Evolutionary conservation across 2,888 invertebrate genomes (phyloP), one percentile per base, ranked within the genome.

Genomic region (Imbricaverruca yamaguchii): DNA sequence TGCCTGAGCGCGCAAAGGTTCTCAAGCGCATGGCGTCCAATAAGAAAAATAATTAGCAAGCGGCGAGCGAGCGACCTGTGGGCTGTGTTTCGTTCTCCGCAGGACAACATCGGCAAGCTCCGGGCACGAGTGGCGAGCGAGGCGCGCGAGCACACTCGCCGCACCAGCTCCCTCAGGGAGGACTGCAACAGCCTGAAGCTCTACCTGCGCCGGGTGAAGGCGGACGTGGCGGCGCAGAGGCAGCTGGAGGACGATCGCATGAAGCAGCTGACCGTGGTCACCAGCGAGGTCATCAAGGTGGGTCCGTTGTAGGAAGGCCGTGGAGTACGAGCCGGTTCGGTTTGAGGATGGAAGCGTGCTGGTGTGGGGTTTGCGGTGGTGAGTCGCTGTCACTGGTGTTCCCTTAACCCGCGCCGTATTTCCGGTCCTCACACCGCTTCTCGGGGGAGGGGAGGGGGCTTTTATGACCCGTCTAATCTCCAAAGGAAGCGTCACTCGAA

Each of bases 181-280:
- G 74, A 74, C 74, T 53, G 74, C 21, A 53, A 3, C 53, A 55
- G 15, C 74, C n/a, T 74, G 74, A 74, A 74, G 55, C 74, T 74
- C 23, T 74, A 74, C 74, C 74, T 74, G 21, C 74, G 74, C 74
- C 74, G 74, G 53, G 74, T 74, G 15, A 74, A 74, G 74, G 21
- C 74, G 6, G 53, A 74, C 9, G 53, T 74, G 74, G 74, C 74
- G 23, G 39, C 74, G 13, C 74, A 74, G 74, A 15, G 74, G 1
- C 74, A 15, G 53, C 74, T 18, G 39, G 74, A 74, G 74, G 53
- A 74, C 9, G 9, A 8, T 9, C 53, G 55, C 23, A 74, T 74
- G 74, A 53, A 55, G 21, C 53, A 55, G 53, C 74, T 74, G 18
- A 74, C 74, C 74, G 74, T 74, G 53, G 55, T 74, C 74, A 74